phyloP scores from a whole-genome alignment of 2,113 vertebrate species.

The Sander vitreus region DNA sequence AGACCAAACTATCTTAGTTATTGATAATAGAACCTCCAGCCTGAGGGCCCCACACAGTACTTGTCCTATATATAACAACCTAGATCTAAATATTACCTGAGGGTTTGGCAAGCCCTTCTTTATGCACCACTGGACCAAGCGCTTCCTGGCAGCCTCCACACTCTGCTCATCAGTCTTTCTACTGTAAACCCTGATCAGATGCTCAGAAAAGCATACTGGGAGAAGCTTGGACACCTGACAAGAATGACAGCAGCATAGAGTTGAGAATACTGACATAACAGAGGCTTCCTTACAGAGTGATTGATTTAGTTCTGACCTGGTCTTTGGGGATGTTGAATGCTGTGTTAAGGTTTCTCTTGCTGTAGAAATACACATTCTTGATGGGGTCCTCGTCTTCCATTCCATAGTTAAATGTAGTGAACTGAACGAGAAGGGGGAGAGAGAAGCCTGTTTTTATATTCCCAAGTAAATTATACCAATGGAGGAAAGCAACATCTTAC shows the following conservation, averaged over 20 bases:
- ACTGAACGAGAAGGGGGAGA: slow-evolving; percentile 67
- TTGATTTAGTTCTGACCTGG: slow-evolving; percentile 80
- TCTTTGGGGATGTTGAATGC: slow-evolving; percentile 82
- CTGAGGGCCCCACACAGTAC: too few species aligned
- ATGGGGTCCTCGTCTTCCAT: slow-evolving; percentile 89
- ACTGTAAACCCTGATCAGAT: slow-evolving; percentile 87
- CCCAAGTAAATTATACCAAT: background rate
- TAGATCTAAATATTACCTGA: slow-evolving; percentile 75
- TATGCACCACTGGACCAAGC: slow-evolving; percentile 86
- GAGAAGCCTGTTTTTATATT: background rate
- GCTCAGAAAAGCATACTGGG: slow-evolving; percentile 87
- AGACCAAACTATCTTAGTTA: too few species aligned
- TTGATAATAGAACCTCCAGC: too few species aligned
- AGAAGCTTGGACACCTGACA: slow-evolving; percentile 86
- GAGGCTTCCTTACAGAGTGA: background rate
- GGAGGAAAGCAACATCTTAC: background rate
- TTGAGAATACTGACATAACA: background rate
- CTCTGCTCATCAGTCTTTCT: slow-evolving; percentile 75
- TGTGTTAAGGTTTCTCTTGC: slow-evolving; percentile 76
- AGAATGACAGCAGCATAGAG: slow-evolving; percentile 6
- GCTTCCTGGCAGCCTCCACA: slow-evolving; percentile 75
- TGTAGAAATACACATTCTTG: slow-evolving; percentile 88
- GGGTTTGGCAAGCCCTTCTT: slow-evolving; percentile 79
- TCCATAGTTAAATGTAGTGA: slow-evolving; percentile 88
- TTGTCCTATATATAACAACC: background rate